These are phyloP conservation scores for Lacanobia wlatinum DNA, from an alignment of 2,888 invertebrate species.

Conservation along the genomic window DNA sequence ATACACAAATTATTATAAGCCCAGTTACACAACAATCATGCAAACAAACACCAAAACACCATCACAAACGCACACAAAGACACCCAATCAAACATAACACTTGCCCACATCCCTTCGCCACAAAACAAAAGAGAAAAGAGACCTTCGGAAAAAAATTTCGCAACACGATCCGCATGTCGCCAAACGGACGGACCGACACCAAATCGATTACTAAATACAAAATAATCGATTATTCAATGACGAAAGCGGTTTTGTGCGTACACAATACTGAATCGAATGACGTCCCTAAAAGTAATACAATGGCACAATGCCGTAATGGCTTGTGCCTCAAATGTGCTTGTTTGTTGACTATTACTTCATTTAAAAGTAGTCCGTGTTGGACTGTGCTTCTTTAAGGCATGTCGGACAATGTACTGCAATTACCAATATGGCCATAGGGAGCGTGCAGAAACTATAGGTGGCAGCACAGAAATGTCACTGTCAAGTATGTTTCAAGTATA, in stretches of 20 bases:
- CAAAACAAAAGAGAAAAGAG: conserved; percentile 20
- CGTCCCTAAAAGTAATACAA: conserved; percentile 62
- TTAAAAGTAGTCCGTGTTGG: conserved; percentile 7
- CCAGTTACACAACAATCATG: not conserved
- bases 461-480: no score
- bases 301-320: conserved; percentile 61
- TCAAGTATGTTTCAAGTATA: no score
- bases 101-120: not conserved
- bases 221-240: conserved; percentile 48
- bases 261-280: conserved; percentile 53
- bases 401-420: not conserved
- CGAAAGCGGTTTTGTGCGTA: conserved; percentile 36
- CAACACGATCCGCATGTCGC: conserved; percentile 56
- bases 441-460: no score
- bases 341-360: conserved; percentile 43
- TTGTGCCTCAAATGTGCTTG: conserved; percentile 44
- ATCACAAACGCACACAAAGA: conserved; percentile 7
- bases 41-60: not conserved
- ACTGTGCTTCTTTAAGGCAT: conserved; percentile 4
- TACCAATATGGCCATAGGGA: no score
- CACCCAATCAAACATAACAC: not conserved
- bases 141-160: conserved; percentile 56
- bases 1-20: no score
- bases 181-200: conserved; percentile 32
- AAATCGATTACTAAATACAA: conserved; percentile 49